These are phyloP conservation scores for Heliocidaris erythrogramma DNA, from an alignment of 35 echinoderm and acorn worm species.

Conservation along the genomic window DNA sequence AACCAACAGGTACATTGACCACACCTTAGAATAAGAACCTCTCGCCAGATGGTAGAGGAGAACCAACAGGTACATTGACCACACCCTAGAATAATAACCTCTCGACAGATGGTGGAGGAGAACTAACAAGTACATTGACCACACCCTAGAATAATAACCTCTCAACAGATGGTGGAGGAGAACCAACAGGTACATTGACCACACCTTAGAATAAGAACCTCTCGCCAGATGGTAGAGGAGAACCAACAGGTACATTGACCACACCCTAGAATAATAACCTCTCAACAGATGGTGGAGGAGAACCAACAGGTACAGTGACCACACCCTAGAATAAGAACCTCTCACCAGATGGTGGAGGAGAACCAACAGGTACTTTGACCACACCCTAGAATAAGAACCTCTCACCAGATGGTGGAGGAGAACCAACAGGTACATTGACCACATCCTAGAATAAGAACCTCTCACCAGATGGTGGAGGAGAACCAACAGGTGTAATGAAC, in stretches of 20 bases:
- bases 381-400: background rate
- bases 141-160: background rate
- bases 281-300: no score
- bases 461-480: no score
- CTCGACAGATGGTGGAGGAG: background rate
- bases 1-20: conserved; percentile 75
- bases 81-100: background rate
- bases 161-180: background rate
- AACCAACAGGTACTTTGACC: background rate
- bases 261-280: background rate
- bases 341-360: no score
- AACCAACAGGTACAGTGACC: no score
- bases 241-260: background rate
- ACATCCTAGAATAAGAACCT: no score
- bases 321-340: no score
- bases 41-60: background rate
- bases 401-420: no score
- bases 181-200: background rate
- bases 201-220: background rate
- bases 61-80: background rate
- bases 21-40: background rate
- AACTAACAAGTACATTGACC: background rate
- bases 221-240: no score
- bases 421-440: no score
- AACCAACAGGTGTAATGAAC: background rate